phyloP scores from a whole-genome alignment of 2,797 vertebrate species.

The Peromyscus aztecus region DNA sequence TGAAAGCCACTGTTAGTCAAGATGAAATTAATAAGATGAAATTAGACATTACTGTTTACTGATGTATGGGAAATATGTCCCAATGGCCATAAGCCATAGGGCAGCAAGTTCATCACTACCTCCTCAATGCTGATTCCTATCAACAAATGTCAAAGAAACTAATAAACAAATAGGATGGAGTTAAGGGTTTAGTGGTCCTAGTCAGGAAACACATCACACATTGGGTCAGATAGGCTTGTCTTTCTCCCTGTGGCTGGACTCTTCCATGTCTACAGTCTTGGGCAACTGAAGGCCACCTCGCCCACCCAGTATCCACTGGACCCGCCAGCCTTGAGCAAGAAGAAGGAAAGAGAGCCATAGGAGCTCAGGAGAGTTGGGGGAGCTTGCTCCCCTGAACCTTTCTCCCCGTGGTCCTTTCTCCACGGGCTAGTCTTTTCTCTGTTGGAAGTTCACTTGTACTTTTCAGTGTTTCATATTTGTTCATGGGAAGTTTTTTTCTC shows the following conservation, averaged over 20 bases:
- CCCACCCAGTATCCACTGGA: fast-evolving
- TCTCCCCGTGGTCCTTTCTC: not conserved
- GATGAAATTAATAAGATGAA: not conserved
- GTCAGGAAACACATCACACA: fast-evolving
- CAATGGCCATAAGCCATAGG: fast-evolving
- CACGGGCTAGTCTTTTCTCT: no score
- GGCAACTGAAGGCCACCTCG: not conserved
- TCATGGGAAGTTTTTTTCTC: not conserved
- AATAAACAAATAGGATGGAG: fast-evolving
- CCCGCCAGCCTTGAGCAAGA: not conserved
- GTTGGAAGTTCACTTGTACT: not conserved
- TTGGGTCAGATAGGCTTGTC: fast-evolving
- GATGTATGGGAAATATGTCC: fast-evolving
- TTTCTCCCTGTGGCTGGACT: not conserved
- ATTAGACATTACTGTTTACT: fast-evolving
- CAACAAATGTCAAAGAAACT: not conserved
- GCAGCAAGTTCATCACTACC: fast-evolving
- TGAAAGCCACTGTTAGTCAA: fast-evolving
- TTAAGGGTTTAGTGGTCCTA: fast-evolving
- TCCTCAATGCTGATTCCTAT: fast-evolving
- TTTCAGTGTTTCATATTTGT: not conserved
- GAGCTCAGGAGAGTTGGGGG: fast-evolving
- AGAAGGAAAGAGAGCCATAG: fast-evolving
- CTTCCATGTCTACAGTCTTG: not conserved
- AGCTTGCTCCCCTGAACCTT: fast-evolving